Base-by-base conservation (phyloP, 2,888 invertebrate genomes). In the Aromia moschata region DNA sequence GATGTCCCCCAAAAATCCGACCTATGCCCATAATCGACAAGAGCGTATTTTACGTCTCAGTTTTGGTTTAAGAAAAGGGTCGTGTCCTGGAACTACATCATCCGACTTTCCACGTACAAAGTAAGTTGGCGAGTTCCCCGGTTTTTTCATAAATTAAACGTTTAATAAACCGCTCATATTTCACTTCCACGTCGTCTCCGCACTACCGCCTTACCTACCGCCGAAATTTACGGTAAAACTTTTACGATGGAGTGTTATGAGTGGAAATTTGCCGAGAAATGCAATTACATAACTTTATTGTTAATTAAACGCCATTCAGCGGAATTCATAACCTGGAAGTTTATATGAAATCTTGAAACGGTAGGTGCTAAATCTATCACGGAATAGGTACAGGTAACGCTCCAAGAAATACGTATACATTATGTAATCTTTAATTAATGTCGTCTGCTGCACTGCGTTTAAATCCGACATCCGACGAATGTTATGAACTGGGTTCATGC, bases 231-330 rank as follows among this genome's bases (percentile, higher is more conserved):
- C 20, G 11, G 10, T 41, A 18, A 43, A 43, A 43, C 20, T 43
- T 43, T 47, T 37, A 37, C 18, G 37, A 47, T 36, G 20, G 18
- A 47, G 18, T 36, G 47, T 47, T 47, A 47, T 18, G 47, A 37
- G 12, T 14, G 12, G 36, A 47, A 37, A 20, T 20, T 47, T 18
- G 36, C 11, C 10, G 36, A 15, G 33, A 47, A 47, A 47, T 47
- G 47, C 47, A 47, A 36, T 47, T 47, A 47, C 9, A 37, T 33
- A 47, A 47, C 36, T 47, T 33, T 47, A 36, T 47, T 17, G 47
- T 47, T 36, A 47, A 47, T 47, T 47, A 47, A 47, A 37, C 17
- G 47, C 17, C 20, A 47, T 47, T 47, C 47, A 47, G 11, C 18
- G 17, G 37, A 36, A 47, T 47, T 47, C 47, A 47, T 36, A 47